phyloP scores from a whole-genome alignment of 2,888 invertebrate genomes.

The Dexiosoma caninum region DNA sequence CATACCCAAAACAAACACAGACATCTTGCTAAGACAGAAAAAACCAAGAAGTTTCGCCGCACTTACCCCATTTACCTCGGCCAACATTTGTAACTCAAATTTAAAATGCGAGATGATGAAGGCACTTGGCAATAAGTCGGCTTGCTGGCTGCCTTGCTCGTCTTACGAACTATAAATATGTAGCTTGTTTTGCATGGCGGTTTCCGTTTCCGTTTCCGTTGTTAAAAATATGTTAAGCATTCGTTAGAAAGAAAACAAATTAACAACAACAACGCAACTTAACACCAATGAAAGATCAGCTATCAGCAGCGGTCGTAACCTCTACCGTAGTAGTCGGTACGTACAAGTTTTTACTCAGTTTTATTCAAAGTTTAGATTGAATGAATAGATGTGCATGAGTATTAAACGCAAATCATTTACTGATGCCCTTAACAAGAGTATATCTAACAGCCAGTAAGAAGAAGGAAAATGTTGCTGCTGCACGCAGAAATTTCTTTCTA shows the following conservation, averaged over 20 bases:
- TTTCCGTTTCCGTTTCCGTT: conserved; percentile 53
- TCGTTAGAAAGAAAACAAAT: conserved; percentile 13
- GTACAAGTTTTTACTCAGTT: conserved; percentile 2
- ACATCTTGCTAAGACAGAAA: not conserved
- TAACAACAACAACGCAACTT: conserved; percentile 1
- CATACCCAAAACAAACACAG: conserved; percentile 5
- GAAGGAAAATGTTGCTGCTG: conserved; percentile 10
- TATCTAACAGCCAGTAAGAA: not conserved
- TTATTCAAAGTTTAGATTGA: conserved; percentile 7
- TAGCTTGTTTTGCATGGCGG: conserved; percentile 42
- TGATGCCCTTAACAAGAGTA: conserved; percentile 17
- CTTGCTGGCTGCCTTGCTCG: conserved; percentile 5
- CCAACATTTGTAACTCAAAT: conserved; percentile 2
- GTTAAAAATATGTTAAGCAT: conserved; percentile 53
- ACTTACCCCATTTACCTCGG: not conserved
- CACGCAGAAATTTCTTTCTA: not conserved
- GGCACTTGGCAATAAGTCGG: conserved; percentile 36
- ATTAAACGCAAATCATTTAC: conserved; percentile 59
- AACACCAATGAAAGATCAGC: conserved; percentile 55
- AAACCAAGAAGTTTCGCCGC: not conserved
- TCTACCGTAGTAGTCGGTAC: not conserved
- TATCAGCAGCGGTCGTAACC: conserved; percentile 48
- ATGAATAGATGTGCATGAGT: conserved; percentile 50
- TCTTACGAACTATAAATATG: conserved; percentile 20
- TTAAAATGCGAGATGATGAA: conserved; percentile 30